Evolutionary conservation across 2,888 invertebrate species (phyloP).

Genomic region (Rhaphigaster nebulosa): DNA sequence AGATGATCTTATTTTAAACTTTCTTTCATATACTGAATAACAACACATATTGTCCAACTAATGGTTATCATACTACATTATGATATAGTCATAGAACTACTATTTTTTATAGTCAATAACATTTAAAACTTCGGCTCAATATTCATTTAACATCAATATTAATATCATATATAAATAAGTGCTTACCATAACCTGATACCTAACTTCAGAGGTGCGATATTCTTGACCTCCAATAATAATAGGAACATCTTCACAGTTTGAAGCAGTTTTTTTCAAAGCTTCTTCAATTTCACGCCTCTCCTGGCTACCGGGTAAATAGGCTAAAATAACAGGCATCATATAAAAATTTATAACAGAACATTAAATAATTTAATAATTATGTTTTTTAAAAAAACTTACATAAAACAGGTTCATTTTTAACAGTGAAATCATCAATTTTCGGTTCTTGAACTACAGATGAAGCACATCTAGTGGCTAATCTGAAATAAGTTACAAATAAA

Average conservation of each 20-base stretch:
- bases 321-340: constrained; percentile 64
- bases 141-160: background rate
- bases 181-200: constrained; percentile 81
- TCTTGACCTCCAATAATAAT: constrained; percentile 96
- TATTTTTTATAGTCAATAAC: background rate
- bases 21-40: background rate
- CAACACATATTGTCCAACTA: background rate
- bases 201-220: constrained; percentile 80
- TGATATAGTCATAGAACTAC: no score
- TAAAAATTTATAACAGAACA: background rate
- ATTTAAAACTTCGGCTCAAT: background rate
- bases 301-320: constrained; percentile 85
- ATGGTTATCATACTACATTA: no score
- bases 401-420: constrained; percentile 85
- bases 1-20: background rate
- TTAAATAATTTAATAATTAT: background rate
- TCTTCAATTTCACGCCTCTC: constrained; percentile 83
- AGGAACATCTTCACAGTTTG: constrained; percentile 86
- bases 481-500: constrained; percentile 8
- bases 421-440: constrained; percentile 77
- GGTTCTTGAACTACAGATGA: constrained; percentile 74
- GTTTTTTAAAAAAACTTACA: constrained; percentile 66
- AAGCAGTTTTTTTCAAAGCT: constrained; percentile 77
- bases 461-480: constrained; percentile 64
- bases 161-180: no score